phyloP scores from a whole-genome alignment of 1,140 invertebrate genomes.

The Amyelois transitella region DNA sequence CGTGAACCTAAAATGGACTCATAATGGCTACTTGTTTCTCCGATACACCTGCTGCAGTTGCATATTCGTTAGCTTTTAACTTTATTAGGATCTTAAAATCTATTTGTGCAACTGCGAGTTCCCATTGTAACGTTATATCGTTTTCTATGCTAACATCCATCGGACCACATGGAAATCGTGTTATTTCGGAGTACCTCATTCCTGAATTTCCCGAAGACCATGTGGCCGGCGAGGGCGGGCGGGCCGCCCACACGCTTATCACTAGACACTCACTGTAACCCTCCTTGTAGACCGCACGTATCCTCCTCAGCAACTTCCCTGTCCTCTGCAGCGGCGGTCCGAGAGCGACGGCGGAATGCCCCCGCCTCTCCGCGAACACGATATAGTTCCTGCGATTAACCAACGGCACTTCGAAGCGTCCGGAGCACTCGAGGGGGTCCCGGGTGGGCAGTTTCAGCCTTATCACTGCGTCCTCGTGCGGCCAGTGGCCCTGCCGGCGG shows the following conservation, averaged over 20 bases:
- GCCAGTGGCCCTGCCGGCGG: slow-evolving; percentile 56
- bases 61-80: slow-evolving; percentile 51
- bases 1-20: slow-evolving; percentile 66
- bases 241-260: slow-evolving; percentile 13
- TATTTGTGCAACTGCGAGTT: slow-evolving; percentile 10
- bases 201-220: slow-evolving; percentile 31
- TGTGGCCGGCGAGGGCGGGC: slow-evolving; percentile 23
- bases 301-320: slow-evolving; percentile 53
- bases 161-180: slow-evolving; percentile 27
- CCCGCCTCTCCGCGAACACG: slow-evolving; percentile 63
- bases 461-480: slow-evolving; percentile 50
- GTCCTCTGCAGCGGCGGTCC: slow-evolving; percentile 60
- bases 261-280: slow-evolving; percentile 66
- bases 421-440: slow-evolving; percentile 49
- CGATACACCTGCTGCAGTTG: slow-evolving; percentile 56
- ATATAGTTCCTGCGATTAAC: slow-evolving; percentile 64
- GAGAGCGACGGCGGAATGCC: slow-evolving; percentile 58
- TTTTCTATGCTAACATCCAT: slow-evolving; percentile 5
- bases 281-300: slow-evolving; percentile 62
- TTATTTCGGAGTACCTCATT: slow-evolving; percentile 17
- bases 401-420: slow-evolving; percentile 63
- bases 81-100: slow-evolving; percentile 44
- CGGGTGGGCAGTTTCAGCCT: slow-evolving; percentile 50
- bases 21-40: slow-evolving; percentile 65
- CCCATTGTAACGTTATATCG: slow-evolving; percentile 3